phyloP scores from a whole-genome alignment of 64 coral and sea anemone genomes.

The Exaiptasia diaphana region DNA sequence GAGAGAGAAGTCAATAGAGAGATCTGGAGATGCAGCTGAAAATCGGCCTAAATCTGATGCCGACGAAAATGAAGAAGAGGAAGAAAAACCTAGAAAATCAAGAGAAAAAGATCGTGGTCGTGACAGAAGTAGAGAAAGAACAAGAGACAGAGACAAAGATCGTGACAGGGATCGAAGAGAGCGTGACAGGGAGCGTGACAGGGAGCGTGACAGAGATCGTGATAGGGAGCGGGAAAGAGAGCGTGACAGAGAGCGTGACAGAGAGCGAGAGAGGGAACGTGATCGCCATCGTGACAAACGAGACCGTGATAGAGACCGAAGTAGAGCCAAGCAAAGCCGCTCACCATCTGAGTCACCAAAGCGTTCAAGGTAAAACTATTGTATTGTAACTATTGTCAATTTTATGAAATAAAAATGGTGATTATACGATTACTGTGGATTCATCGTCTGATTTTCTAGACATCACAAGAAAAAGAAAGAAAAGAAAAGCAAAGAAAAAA shows the following conservation, averaged over 20 bases:
- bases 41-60: not conserved
- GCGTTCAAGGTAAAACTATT: constrained; percentile 15
- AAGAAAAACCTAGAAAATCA: constrained; percentile 16
- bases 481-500: constrained; percentile 35
- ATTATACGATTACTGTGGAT: too few species aligned
- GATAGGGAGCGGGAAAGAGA: constrained; percentile 42
- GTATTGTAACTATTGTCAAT: too few species aligned
- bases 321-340: constrained; percentile 20
- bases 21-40: not conserved
- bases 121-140: constrained; percentile 47
- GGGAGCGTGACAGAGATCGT: not conserved
- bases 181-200: constrained; percentile 20
- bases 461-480: constrained; percentile 67
- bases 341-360: constrained; percentile 52
- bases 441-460: not conserved
- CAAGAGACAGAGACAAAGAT: constrained; percentile 7
- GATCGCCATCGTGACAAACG: constrained; percentile 28
- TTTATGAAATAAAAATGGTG: too few species aligned
- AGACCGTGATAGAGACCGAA: constrained; percentile 26
- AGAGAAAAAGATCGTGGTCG: constrained; percentile 61
- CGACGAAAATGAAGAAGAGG: constrained; percentile 10
- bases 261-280: constrained; percentile 35
- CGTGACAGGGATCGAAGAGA: constrained; percentile 40
- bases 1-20: constrained; percentile 51
- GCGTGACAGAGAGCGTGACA: constrained; percentile 10